A percentile compares a stretch with the other conserved stretches of the same genome.
Conservation (phyloP, 2,113 vertebrate genomes). For the Ascaphus truei region DNA sequence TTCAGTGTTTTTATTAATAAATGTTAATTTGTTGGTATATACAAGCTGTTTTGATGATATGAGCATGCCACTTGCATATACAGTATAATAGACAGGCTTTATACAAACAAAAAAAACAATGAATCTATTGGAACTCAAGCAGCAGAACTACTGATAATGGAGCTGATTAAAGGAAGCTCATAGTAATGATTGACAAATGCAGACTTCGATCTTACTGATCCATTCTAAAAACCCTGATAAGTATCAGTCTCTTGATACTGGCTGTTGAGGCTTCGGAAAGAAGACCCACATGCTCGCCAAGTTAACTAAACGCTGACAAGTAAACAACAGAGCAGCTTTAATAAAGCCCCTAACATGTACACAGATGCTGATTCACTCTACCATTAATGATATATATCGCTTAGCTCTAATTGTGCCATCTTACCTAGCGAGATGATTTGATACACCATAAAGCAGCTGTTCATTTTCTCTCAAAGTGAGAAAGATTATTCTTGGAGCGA, state of each 20-base stretch:
- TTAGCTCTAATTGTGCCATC: constrained; percentile 19
- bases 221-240: neutral
- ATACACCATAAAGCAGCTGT: constrained; percentile 36
- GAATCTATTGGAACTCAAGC: too few relatives aligned
- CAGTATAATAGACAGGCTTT: too few relatives aligned
- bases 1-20: too few relatives aligned
- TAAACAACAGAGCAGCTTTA: neutral
- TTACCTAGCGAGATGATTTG: constrained; percentile 25
- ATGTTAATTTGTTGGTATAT: too few relatives aligned
- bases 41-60: too few relatives aligned
- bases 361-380: constrained; percentile 1
- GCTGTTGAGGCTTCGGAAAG: neutral
- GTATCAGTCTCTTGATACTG: too few relatives aligned
- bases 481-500: constrained; percentile 22
- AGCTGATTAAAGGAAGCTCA: too few relatives aligned
- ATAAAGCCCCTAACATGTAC: neutral
- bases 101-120: too few relatives aligned
- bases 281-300: neutral
- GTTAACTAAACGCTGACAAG: constrained; percentile 14
- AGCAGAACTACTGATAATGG: too few relatives aligned
- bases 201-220: neutral
- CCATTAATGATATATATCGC: neutral
- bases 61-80: too few relatives aligned
- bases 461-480: constrained; percentile 39
- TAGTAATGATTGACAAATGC: too few relatives aligned